Conservation (phyloP, 1,140 invertebrate species). For the Hyposmocoma kahamanoa region DNA sequence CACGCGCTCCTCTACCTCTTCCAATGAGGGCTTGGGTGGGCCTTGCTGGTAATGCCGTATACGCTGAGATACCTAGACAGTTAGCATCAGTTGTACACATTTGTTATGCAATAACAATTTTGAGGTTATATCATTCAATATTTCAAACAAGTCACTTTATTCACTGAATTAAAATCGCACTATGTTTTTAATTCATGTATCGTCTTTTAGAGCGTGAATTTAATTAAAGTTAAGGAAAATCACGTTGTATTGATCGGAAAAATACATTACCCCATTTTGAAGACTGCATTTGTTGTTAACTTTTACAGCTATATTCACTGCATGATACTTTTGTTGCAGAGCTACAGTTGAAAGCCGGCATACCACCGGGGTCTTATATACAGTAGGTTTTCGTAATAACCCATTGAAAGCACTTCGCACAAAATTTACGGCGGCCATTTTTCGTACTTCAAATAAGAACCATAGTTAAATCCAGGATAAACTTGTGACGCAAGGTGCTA, state of each 20-base stretch:
- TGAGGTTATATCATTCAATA: slow-evolving; percentile 63
- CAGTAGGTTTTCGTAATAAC: slow-evolving; percentile 56
- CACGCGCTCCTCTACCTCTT: slow-evolving; percentile 81
- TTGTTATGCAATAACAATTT: slow-evolving; percentile 64
- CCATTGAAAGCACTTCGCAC: slow-evolving; percentile 57
- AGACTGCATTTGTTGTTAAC: slow-evolving; percentile 30
- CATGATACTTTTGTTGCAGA: slow-evolving; percentile 49
- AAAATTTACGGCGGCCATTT: slow-evolving; percentile 67
- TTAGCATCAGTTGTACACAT: slow-evolving; percentile 45
- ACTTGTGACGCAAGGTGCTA: no score
- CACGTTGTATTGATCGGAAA: slow-evolving; percentile 24
- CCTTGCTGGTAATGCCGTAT: slow-evolving; percentile 42
- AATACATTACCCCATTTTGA: slow-evolving; percentile 60
- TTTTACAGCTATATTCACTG: slow-evolving; percentile 40
- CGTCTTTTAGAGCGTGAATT: no score
- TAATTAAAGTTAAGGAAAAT: neutral
- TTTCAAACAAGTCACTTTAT: no score
- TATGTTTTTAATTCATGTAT: no score
- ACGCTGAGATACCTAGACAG: slow-evolving; percentile 56
- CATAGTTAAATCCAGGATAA: slow-evolving; percentile 31
- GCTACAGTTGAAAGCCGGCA: slow-evolving; percentile 54
- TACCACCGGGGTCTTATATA: slow-evolving; percentile 48
- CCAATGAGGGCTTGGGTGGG: slow-evolving; percentile 40
- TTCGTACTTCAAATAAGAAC: slow-evolving; percentile 35
- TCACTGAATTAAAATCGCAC: no score